A percentile compares a stretch with the other conserved stretches of the same genome.
Evolutionary conservation across 2,113 vertebrate genomes (phyloP).

Genomic region (Pituophis catenifer): DNA sequence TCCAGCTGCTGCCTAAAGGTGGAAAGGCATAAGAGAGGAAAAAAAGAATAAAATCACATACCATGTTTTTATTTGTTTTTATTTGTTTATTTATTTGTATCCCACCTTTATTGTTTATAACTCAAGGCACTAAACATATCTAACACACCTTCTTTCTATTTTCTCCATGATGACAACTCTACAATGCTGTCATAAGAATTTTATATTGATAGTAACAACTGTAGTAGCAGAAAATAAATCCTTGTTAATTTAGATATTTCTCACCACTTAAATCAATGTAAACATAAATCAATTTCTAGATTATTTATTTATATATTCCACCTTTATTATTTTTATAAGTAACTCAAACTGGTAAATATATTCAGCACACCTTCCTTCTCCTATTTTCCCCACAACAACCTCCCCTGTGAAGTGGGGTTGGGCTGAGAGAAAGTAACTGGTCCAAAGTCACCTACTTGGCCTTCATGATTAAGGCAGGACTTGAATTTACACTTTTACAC

Average conservation of each 20-base stretch:
- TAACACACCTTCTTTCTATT: neutral
- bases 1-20: constrained; percentile 51
- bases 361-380: neutral
- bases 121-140: neutral
- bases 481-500: neutral
- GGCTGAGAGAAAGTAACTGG: neutral
- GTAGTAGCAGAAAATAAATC: neutral
- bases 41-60: neutral
- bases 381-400: neutral
- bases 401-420: neutral
- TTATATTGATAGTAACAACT: neutral
- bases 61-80: neutral
- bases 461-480: neutral
- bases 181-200: neutral
- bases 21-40: constrained; percentile 5
- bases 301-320: neutral
- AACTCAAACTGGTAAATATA: neutral
- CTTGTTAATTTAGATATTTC: neutral
- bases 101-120: neutral
- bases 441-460: neutral
- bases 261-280: neutral
- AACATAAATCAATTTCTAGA: neutral
- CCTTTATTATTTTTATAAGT: neutral
- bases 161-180: neutral
- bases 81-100: neutral